Conservation (phyloP, 2,888 invertebrate species). For the Ypsolopha scabrella region DNA sequence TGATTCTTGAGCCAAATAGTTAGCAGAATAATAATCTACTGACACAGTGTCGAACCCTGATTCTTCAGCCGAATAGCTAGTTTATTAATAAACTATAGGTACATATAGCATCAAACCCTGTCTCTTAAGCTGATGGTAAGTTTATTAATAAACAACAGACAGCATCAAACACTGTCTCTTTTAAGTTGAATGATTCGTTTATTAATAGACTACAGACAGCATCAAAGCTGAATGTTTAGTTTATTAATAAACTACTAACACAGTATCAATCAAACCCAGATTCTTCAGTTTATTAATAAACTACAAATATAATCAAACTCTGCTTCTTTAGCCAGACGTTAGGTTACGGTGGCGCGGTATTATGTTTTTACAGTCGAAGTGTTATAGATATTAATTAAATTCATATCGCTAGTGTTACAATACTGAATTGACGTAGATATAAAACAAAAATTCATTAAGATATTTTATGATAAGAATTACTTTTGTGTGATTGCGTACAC, state of each 20-base stretch:
- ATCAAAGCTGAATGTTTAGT: too few species aligned
- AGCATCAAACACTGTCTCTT: background rate
- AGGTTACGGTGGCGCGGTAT: background rate
- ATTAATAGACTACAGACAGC: too few species aligned
- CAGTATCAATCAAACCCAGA: too few species aligned
- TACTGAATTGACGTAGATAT: conserved; percentile 1
- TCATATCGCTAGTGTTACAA: conserved; percentile 11
- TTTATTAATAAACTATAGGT: background rate
- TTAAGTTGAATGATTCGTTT: too few species aligned
- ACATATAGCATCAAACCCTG: background rate
- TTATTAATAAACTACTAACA: too few species aligned
- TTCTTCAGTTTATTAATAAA: background rate
- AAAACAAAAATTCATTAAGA: background rate
- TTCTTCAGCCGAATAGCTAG: too few species aligned
- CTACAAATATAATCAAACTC: background rate
- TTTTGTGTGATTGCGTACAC: conserved; percentile 13
- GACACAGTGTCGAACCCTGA: too few species aligned
- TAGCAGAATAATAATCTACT: too few species aligned
- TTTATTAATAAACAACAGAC: background rate
- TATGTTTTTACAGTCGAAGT: conserved; percentile 7
- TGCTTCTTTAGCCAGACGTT: background rate
- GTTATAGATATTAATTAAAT: conserved; percentile 9
- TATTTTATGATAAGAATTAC: background rate
- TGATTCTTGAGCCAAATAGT: too few species aligned
- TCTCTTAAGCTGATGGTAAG: background rate